Percentiles rank a stretch among this genome's conserved stretches.
These are phyloP conservation scores for Conger conger DNA, from an alignment of 2,113 vertebrate genomes.

Conservation along the genomic window DNA sequence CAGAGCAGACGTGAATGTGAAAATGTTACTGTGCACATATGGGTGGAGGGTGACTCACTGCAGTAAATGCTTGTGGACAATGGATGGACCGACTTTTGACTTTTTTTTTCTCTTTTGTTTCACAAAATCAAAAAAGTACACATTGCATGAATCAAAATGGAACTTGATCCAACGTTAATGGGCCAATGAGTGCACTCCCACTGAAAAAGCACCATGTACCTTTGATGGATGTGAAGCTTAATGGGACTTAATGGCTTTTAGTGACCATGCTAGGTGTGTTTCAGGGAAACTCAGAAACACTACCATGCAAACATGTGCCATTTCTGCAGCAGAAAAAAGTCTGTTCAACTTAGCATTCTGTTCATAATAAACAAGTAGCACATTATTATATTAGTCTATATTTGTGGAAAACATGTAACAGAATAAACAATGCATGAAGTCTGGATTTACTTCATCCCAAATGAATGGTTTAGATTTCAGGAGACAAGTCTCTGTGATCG, in stretches of 20 bases:
- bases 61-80: not conserved
- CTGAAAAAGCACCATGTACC: not conserved
- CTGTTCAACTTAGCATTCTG: not conserved
- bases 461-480: not conserved
- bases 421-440: not conserved
- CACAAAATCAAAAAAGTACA: not conserved
- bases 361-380: not conserved
- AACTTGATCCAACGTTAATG: not conserved
- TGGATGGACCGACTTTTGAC: conserved; percentile 3
- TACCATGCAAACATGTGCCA: not conserved
- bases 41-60: not conserved
- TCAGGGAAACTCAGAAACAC: not conserved
- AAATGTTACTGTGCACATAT: no score
- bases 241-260: not conserved
- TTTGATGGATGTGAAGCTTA: not conserved
- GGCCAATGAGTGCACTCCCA: not conserved
- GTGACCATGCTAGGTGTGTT: not conserved
- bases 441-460: not conserved
- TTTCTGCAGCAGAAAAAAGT: not conserved
- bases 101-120: not conserved
- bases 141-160: not conserved
- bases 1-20: no score
- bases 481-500: not conserved
- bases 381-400: not conserved
- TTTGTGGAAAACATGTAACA: not conserved